Conservation (phyloP, 2,113 vertebrate species). For the Aptenodytes forsteri region DNA sequence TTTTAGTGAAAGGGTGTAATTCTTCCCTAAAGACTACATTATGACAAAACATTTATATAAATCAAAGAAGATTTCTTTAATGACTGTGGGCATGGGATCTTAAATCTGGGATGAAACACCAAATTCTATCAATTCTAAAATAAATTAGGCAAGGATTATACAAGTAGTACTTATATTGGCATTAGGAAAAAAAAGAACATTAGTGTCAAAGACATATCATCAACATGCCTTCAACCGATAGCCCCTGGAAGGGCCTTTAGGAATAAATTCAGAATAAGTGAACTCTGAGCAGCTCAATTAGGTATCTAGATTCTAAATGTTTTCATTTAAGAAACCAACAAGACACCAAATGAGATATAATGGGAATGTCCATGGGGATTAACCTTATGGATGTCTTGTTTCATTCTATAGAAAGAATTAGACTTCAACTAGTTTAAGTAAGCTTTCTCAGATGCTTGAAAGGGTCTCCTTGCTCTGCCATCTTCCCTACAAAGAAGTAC, state of each 20-base stretch:
- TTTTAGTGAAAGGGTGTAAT: conserved; percentile 63
- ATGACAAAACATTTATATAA: conserved; percentile 64
- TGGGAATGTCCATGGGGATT: conserved; percentile 1
- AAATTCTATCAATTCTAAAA: conserved; percentile 67
- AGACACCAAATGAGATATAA: conserved; percentile 1
- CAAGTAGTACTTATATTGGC: conserved; percentile 49
- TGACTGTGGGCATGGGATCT: conserved; percentile 44
- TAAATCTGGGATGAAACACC: conserved; percentile 57
- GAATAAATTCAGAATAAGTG: conserved; percentile 14
- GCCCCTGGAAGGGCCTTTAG: background rate
- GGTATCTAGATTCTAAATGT: background rate
- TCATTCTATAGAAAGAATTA: background rate
- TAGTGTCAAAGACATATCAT: conserved; percentile 1
- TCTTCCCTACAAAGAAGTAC: background rate
- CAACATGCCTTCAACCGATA: conserved; percentile 10
- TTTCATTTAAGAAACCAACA: conserved; percentile 19
- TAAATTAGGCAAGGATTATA: conserved; percentile 59
- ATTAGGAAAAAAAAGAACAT: conserved; percentile 26
- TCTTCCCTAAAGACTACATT: conserved; percentile 61
- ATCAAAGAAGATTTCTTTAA: conserved; percentile 59
- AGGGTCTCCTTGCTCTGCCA: background rate
- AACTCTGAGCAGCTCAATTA: conserved; percentile 2
- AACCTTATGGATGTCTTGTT: background rate
- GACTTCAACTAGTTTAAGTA: background rate
- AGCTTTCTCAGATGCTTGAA: background rate